Evolutionary conservation across 37 sponge, comb jelly and placozoan genomes (phyloP).

Genomic region (Ianthella basta): DNA sequence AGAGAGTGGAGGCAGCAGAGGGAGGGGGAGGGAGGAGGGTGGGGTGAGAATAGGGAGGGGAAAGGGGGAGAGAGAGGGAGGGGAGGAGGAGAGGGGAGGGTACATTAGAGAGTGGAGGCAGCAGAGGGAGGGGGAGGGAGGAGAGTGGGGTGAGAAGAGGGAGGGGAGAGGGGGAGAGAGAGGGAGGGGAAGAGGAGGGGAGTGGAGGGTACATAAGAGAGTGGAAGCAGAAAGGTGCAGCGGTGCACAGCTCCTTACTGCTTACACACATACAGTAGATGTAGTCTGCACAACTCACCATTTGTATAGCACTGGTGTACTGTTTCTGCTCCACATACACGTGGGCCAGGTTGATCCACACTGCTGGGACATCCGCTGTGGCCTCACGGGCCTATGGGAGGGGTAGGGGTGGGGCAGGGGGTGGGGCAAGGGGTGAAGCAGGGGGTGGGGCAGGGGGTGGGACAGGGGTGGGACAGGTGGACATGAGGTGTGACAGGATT

Average conservation of each 20-base stretch:
- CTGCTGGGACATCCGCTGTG: slow-evolving; percentile 96
- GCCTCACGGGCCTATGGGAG: slow-evolving; percentile 76
- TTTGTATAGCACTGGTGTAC: slow-evolving; percentile 95
- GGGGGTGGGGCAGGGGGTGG: too few relatives aligned
- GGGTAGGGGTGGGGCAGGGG: background rate
- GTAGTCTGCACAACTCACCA: too few relatives aligned
- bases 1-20: too few relatives aligned
- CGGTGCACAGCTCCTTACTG: too few relatives aligned
- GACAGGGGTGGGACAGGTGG: background rate
- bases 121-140: too few relatives aligned
- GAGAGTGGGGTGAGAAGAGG: too few relatives aligned
- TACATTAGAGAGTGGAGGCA: too few relatives aligned
- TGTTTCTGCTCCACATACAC: slow-evolving; percentile 98
- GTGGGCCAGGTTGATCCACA: slow-evolving; percentile 98
- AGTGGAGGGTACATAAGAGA: too few relatives aligned
- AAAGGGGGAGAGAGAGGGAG: too few relatives aligned
- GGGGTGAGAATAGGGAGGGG: background rate
- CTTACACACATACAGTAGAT: too few relatives aligned
- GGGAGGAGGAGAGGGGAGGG: too few relatives aligned
- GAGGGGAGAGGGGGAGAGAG: background rate
- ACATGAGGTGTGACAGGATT: background rate
- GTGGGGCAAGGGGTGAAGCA: background rate
- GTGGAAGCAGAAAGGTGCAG: background rate
- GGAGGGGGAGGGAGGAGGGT: too few relatives aligned
- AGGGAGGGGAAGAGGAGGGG: background rate